Evolutionary conservation across 2,113 vertebrate genomes (phyloP), one percentile per base, ranked within the genome.

Genomic region (Pterocles gutturalis): DNA sequence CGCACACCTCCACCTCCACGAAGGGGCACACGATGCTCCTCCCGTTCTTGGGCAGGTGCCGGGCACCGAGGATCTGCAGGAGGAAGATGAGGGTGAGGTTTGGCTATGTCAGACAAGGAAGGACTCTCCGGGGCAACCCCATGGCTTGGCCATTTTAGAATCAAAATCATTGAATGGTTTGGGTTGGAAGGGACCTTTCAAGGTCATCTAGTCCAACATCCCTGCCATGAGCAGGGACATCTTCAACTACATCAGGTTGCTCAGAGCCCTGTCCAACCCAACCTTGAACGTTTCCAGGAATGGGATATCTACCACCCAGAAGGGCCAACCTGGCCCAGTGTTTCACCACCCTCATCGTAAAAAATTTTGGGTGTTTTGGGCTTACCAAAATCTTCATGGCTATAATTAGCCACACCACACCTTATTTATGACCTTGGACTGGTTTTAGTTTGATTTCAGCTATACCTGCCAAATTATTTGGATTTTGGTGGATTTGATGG

Each of bases 11-110:
- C 94, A 99, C 98, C 96, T 99, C 99, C 89, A 99, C 98, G 0
- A 99, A 99, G 18, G 99, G 99, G 36, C 99, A 99, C 49, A 99
- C 98, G 0, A 99, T 99, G 97, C 99, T 99, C 87, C 99, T 98
- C 69, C 99, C 99, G 0, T 99, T 99, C 93, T 99, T 99, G 38
- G 99, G 99, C 17, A 99, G 95, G 43, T 99, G 99, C 29, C 99
- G 98, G 9, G 99, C 99, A 3, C 98, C 99, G 0, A 99, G 96
- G 75, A 99, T 98, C 99, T 99, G 91, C 8, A 26, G 36, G 14
- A 93, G 43, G n/a, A 71, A 71, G 80, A 60, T 8, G 16, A 95
- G 4, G 43, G 7, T 73, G 45, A 93, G n/a, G 24, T 75, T 22
- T 6, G 2, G 19, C 43, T 64, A 46, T 1, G 1, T 28, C 16